Percentiles rank a stretch among this genome's conserved stretches.
Conservation (phyloP, 2,888 invertebrate genomes). For the Tenthredo scrophulariae region DNA sequence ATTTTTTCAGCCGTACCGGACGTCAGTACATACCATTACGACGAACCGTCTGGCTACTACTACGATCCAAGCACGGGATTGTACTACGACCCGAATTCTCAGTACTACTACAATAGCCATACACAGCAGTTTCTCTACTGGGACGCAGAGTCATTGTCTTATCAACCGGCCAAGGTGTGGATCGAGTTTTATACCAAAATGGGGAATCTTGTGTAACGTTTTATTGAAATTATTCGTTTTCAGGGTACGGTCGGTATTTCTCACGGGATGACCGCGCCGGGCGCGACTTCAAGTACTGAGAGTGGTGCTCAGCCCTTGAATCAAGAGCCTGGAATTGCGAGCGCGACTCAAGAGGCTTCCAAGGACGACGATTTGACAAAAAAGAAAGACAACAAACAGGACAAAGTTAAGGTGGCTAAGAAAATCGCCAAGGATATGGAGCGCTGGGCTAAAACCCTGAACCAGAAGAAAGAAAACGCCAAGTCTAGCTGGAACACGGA, state of each 20-base stretch:
- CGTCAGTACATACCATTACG: constrained; percentile 94
- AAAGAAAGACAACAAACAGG: constrained; percentile 88
- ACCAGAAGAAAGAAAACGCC: constrained; percentile 93
- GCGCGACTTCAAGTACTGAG: constrained; percentile 67
- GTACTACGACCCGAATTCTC: constrained; percentile 97
- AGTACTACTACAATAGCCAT: constrained; percentile 97
- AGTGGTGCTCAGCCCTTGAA: constrained; percentile 70
- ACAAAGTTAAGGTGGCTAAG: constrained; percentile 98
- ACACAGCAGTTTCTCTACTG: constrained; percentile 96
- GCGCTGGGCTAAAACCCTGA: constrained; percentile 97
- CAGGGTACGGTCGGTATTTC: constrained; percentile 28
- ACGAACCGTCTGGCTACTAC: constrained; percentile 97
- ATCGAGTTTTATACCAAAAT: not conserved
- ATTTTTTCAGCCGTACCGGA: constrained; percentile 86
- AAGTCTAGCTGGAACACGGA: constrained; percentile 75
- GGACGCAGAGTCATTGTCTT: constrained; percentile 84
- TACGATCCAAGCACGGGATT: constrained; percentile 95
- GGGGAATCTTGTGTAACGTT: not conserved
- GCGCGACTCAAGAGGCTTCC: constrained; percentile 73
- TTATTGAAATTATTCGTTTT: constrained; percentile 62
- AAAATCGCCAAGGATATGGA: constrained; percentile 98
- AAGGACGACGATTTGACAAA: constrained; percentile 84
- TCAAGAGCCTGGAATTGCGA: constrained; percentile 56
- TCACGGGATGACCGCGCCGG: constrained; percentile 9
- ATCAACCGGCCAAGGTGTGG: constrained; percentile 70